Conservation (phyloP, 2,113 vertebrate species). For the Atrichornis clamosus region DNA sequence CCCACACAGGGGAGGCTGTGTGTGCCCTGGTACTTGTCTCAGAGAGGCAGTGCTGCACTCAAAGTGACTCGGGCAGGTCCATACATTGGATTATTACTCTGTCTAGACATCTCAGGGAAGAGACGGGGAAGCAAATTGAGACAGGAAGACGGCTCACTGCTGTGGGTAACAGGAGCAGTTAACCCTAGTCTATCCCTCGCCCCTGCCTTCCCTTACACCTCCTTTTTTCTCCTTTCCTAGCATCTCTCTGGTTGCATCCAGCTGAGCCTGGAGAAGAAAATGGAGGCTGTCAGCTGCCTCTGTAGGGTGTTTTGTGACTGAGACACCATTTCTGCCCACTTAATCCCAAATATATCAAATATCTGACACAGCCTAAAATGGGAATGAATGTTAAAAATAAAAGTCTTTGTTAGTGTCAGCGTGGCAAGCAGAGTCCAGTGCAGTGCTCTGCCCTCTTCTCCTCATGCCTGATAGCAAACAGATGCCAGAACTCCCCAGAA, state of each 20-base stretch:
- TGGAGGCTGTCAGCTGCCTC: not conserved
- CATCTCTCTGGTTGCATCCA: not conserved
- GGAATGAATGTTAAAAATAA: not conserved
- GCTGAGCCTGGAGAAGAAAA: not conserved
- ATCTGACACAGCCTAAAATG: not conserved
- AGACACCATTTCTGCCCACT: not conserved
- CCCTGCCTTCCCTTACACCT: not conserved
- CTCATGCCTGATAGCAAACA: not conserved
- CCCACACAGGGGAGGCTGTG: not conserved
- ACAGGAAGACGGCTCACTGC: not conserved
- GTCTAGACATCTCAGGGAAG: not conserved
- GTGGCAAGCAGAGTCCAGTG: not conserved
- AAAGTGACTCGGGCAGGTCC: not conserved
- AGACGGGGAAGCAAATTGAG: not conserved
- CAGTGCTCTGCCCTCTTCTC: not conserved
- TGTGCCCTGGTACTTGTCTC: not conserved
- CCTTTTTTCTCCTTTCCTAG: not conserved
- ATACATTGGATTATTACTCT: not conserved
- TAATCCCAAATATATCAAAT: not conserved
- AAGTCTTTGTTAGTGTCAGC: not conserved
- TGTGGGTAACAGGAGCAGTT: not conserved
- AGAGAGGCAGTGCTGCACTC: not conserved
- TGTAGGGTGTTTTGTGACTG: not conserved
- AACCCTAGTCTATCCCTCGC: not conserved
- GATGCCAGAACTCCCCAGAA: not conserved